Base-by-base conservation (phyloP, 2,797 vertebrate species). In the Hapalemur alaotrensis region DNA sequence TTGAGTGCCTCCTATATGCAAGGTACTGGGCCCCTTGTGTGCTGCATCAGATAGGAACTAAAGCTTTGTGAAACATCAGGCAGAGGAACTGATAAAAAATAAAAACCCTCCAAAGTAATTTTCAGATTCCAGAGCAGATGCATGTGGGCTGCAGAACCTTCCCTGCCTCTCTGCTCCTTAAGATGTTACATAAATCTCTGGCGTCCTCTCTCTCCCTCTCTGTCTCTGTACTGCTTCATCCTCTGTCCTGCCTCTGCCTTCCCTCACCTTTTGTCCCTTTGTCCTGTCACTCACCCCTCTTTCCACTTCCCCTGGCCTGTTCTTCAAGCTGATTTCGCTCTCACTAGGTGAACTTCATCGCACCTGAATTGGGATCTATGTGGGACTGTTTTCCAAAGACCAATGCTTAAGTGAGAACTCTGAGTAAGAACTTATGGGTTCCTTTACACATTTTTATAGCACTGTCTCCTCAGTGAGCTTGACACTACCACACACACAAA, bases 81-180 rank as follows among this genome's bases (percentile, higher is more conserved):
- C 95, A 22, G 80, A 96, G 86, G 92, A 91, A 57, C 50, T 82
- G 76, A 89, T 87, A 87, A 95, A 85, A 96, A 93, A 79, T 70
- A 82, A 91, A 87, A 97, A 93, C 81, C 57, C 84, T 97, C 92
- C 69, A 7, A 84, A 98, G 94, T 93, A 57, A 96, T 96, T 97
- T 97, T 96, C 97, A 97, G 97, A 97, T 89, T 96, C 91, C 79
- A 95, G 92, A 96, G 90, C 97, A 97, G 97, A 97, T 96, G 97
- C 95, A 86, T 91, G 97, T 97, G 97, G 97, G 97, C 90, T 97
- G 97, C 63, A 89, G 95, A 95, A 78, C 86, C 96, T 90, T 97
- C 89, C 79, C 91, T 93, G 95, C 89, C 75, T 96, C 91, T 96
- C 93, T 97, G 93, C 87, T 97, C 95, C 94, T 96, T 78, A 30